Evolutionary conservation across 2,888 invertebrate species (phyloP).

Genomic region (Adineta ricciae): DNA sequence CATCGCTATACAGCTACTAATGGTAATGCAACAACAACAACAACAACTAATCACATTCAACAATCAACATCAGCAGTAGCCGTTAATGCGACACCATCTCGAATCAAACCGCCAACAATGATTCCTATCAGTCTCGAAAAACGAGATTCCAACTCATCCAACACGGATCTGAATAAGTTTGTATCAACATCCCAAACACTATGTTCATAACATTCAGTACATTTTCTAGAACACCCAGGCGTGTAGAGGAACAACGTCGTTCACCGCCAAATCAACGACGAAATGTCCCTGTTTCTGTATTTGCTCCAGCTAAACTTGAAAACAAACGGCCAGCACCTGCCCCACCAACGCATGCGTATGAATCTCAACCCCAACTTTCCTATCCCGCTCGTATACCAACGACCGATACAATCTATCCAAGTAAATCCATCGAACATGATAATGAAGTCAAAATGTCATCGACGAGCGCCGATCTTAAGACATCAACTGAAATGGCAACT

Average conservation of each 20-base stretch:
- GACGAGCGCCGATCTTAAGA: not conserved
- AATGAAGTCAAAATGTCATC: not conserved
- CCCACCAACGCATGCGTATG: not conserved
- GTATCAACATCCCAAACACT: too few species aligned
- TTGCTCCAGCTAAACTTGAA: not conserved
- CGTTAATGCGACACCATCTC: not conserved
- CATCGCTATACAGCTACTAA: not conserved
- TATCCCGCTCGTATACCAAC: not conserved
- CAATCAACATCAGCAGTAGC: not conserved
- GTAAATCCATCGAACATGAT: not conserved
- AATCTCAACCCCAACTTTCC: not conserved
- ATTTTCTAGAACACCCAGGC: not conserved
- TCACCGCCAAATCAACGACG: not conserved
- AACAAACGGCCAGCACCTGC: conserved; percentile 3
- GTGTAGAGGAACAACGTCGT: not conserved
- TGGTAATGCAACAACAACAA: not conserved
- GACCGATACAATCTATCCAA: not conserved
- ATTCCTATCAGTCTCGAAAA: not conserved
- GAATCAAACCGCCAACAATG: not conserved
- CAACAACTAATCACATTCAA: not conserved
- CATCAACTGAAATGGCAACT: not conserved
- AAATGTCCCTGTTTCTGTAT: not conserved
- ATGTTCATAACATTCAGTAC: too few species aligned
- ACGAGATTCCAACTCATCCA: not conserved
- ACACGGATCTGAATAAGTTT: not conserved